phyloP scores from a whole-genome alignment of 2,888 invertebrate genomes.

The Ochropleura leucogaster region DNA sequence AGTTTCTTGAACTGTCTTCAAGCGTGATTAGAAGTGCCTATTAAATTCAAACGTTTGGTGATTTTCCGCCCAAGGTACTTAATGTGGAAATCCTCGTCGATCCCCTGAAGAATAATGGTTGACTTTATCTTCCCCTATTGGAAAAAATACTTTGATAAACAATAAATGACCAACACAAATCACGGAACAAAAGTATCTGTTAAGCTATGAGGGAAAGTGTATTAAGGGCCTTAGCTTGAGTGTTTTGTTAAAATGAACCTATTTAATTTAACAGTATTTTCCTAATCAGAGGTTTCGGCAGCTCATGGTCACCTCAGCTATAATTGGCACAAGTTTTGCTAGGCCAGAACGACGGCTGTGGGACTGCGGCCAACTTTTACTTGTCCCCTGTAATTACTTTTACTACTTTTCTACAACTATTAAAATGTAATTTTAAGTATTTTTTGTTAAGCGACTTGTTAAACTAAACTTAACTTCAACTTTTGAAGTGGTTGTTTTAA shows the following conservation, averaged over 20 bases:
- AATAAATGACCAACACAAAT: constrained; percentile 56
- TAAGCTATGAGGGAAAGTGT: constrained; percentile 32
- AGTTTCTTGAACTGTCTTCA: constrained; percentile 77
- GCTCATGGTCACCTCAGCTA: constrained; percentile 76
- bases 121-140: constrained; percentile 57
- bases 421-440: constrained; percentile 56
- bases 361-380: constrained; percentile 84
- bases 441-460: constrained; percentile 35
- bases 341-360: constrained; percentile 81
- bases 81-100: constrained; percentile 63
- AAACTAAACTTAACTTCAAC: constrained; percentile 26
- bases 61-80: constrained; percentile 64
- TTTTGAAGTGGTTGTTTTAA: constrained; percentile 20
- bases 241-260: background rate
- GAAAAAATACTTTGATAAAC: constrained; percentile 61
- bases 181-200: constrained; percentile 40
- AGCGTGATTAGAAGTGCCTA: constrained; percentile 78
- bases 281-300: constrained; percentile 15
- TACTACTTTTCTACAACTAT: constrained; percentile 78
- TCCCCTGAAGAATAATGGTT: constrained; percentile 60
- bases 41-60: constrained; percentile 72
- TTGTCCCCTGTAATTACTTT: constrained; percentile 86
- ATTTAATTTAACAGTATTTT: constrained; percentile 19
- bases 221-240: constrained; percentile 11
- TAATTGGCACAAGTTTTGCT: constrained; percentile 85